Conservation (phyloP, 92 coral and sea anemone species). For the Actinostola sp. region DNA sequence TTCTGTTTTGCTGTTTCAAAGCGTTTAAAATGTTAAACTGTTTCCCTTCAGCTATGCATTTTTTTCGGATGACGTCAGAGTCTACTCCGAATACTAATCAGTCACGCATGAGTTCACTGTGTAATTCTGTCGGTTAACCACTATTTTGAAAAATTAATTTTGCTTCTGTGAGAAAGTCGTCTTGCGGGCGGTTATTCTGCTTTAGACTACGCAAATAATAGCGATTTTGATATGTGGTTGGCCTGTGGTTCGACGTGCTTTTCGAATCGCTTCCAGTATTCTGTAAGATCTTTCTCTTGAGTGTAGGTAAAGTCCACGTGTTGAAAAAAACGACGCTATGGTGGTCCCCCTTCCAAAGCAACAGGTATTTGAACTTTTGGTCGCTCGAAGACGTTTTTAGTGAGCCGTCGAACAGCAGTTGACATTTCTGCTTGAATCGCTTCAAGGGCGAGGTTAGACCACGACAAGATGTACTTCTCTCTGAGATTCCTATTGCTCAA, state of each 20-base stretch:
- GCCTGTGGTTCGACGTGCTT: slow-evolving; percentile 60
- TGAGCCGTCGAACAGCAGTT: slow-evolving; percentile 59
- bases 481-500: too few relatives aligned
- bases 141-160: slow-evolving; percentile 54
- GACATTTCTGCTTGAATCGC: slow-evolving; percentile 58
- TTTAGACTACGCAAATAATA: slow-evolving; percentile 52
- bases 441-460: neutral
- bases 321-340: slow-evolving; percentile 48
- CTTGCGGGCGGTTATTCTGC: slow-evolving; percentile 61
- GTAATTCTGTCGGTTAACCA: slow-evolving; percentile 55
- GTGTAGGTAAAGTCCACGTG: slow-evolving; percentile 32
- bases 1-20: neutral
- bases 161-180: slow-evolving; percentile 66
- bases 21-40: slow-evolving; percentile 24
- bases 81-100: slow-evolving; percentile 62
- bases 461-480: too few relatives aligned
- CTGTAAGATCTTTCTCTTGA: slow-evolving; percentile 28
- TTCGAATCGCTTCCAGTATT: slow-evolving; percentile 55
- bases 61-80: slow-evolving; percentile 52
- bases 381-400: slow-evolving; percentile 29
- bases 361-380: slow-evolving; percentile 44
- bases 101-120: slow-evolving; percentile 59
- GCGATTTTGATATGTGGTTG: slow-evolving; percentile 53
- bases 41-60: slow-evolving; percentile 69
- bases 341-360: slow-evolving; percentile 60